Evolutionary conservation across 2,113 vertebrate species (phyloP), one percentile per base, ranked within the genome.

Genomic region (Phainopepla nitens): DNA sequence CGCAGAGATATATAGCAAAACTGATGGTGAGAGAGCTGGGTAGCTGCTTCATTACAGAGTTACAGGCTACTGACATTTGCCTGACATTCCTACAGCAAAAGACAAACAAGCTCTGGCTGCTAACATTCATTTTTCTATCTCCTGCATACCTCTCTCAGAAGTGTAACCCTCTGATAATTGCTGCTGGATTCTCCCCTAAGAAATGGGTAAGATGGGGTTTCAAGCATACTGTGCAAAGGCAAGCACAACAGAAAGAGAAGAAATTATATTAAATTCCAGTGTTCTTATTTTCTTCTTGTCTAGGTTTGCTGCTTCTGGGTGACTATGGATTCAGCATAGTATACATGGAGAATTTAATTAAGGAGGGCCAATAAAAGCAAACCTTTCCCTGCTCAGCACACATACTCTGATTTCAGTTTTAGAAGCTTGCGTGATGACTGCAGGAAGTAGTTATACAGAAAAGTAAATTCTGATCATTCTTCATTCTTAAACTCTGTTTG

Each of bases 401-500:
- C 0, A 0, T 76, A 61, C n/a, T 68, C 66, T 25, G 25, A 84
- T 62, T 75, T 81, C 61, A 68, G 66, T 57, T 89, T 82, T 36
- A 93, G 72, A 82, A 93, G 45, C 45, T 69, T 6, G 3, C 2
- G 0, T 82, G 78, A 69, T 61, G 62, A 41, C 77, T 72, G 77
- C 56, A 92, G 68, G 85, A 93, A 92, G 29, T n/a, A 73, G 28
- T 58, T 82, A 62, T 36, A 68, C 12, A 82, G 42, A 82, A 89
- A 84, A 90, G 33, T 11, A 90, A 79, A 82, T 54, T 56, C 45
- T 50, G 49, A 41, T 54, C 75, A 25, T 79, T 82, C 73, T 60
- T 90, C 80, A 64, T 86, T 90, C 77, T 87, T 68, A 84, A 75
- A 71, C 36, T 83, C 54, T 82, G 49, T 76, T 93, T 93, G 89